Percentiles rank a stretch among this genome's conserved stretches.
Evolutionary conservation across 1,140 invertebrate species (phyloP).

Genomic region (Drosophila ogumai): DNA sequence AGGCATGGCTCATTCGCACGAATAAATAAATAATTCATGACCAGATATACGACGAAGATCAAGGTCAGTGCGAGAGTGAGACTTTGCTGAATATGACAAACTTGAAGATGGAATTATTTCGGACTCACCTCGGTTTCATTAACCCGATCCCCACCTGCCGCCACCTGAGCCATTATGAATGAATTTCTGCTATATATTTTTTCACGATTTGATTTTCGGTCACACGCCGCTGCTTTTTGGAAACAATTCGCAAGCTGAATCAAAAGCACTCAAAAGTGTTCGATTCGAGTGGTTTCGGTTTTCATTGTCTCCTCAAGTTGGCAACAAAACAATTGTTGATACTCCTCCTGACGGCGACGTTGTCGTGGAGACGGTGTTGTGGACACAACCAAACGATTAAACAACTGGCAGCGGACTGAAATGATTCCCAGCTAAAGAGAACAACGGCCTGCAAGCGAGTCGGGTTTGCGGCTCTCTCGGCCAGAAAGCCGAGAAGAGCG

Average conservation of each 20-base stretch:
- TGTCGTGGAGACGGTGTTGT: slow-evolving; percentile 60
- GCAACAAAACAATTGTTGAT: slow-evolving; percentile 29
- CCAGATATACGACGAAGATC: slow-evolving; percentile 37
- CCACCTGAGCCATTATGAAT: slow-evolving; percentile 46
- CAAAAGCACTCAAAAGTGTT: slow-evolving; percentile 33
- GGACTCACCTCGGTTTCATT: slow-evolving; percentile 54
- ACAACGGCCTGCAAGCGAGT: neutral
- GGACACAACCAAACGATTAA: slow-evolving; percentile 78
- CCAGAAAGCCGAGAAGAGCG: slow-evolving; percentile 19
- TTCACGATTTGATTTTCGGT: slow-evolving; percentile 33
- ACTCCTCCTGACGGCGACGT: slow-evolving; percentile 31
- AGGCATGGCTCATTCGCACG: slow-evolving; percentile 8
- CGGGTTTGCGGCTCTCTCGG: slow-evolving; percentile 17
- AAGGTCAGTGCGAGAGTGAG: slow-evolving; percentile 29
- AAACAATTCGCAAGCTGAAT: neutral
- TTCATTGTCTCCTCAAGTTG: slow-evolving; percentile 40
- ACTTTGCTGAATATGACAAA: slow-evolving; percentile 3
- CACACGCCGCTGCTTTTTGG: slow-evolving; percentile 44
- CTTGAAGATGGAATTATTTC: slow-evolving; percentile 17
- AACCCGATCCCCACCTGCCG: slow-evolving; percentile 29
- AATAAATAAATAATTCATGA: slow-evolving; percentile 45
- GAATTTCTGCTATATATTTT: slow-evolving; percentile 15
- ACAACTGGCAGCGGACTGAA: slow-evolving; percentile 72
- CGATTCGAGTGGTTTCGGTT: slow-evolving; percentile 13
- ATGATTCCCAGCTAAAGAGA: slow-evolving; percentile 25